These are phyloP conservation scores for Anarsia innoxiella DNA, from an alignment of 2,888 invertebrate genomes.

Conservation along the genomic window DNA sequence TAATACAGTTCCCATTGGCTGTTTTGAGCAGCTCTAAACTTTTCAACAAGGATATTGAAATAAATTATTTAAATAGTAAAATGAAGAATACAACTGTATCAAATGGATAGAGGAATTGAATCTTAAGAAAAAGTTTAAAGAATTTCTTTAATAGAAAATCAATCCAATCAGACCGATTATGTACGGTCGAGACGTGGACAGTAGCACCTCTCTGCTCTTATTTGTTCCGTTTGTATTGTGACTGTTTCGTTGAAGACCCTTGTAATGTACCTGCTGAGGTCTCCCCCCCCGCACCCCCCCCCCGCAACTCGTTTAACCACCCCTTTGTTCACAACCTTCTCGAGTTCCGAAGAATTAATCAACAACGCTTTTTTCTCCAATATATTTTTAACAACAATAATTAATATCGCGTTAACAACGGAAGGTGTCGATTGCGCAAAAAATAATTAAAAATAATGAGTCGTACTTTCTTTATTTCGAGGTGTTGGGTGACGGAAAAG, in stretches of 20 bases:
- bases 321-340: slow-evolving; percentile 63
- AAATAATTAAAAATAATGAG: slow-evolving; percentile 56
- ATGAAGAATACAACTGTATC: slow-evolving; percentile 40
- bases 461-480: slow-evolving; percentile 35
- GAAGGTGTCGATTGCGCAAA: slow-evolving; percentile 61
- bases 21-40: slow-evolving; percentile 20
- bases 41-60: too few relatives aligned
- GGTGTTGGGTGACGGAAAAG: slow-evolving; percentile 38
- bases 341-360: slow-evolving; percentile 61
- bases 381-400: slow-evolving; percentile 50
- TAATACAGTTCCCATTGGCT: slow-evolving; percentile 28
- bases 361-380: slow-evolving; percentile 45
- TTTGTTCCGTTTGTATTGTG: slow-evolving; percentile 28
- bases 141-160: slow-evolving; percentile 57
- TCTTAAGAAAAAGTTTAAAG: slow-evolving; percentile 39
- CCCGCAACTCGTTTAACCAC: slow-evolving; percentile 19
- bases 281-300: too few relatives aligned
- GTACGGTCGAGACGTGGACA: slow-evolving; percentile 44
- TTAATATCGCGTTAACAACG: slow-evolving; percentile 59
- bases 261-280: slow-evolving; percentile 16
- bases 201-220: slow-evolving; percentile 30
- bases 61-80: too few relatives aligned
- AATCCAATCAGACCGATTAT: slow-evolving; percentile 63
- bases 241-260: slow-evolving; percentile 12
- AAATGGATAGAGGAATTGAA: slow-evolving; percentile 51